phyloP scores from a whole-genome alignment of 2,888 invertebrate species.

The Seira musarum region DNA sequence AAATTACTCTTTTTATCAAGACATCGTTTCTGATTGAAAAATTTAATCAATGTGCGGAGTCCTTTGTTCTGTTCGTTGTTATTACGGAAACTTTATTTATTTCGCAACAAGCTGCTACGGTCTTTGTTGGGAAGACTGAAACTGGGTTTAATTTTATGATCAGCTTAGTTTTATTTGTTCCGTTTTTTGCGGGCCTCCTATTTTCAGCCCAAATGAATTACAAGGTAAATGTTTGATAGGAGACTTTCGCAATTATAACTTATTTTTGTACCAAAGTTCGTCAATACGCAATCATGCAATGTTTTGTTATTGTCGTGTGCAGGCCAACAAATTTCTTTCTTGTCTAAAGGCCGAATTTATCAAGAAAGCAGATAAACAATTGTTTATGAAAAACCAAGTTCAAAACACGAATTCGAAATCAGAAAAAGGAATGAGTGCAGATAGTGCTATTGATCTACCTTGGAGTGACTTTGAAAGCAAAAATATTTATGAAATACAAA shows the following conservation, averaged over 20 bases:
- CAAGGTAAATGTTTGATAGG: conserved; percentile 1
- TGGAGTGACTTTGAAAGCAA: background rate
- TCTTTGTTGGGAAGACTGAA: background rate
- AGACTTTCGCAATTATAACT: background rate
- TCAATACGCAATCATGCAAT: background rate
- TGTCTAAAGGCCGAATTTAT: conserved; percentile 27
- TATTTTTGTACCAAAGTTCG: no score
- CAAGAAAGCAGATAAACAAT: no score
- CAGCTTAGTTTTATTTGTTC: conserved; percentile 9
- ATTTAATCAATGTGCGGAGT: conserved; percentile 15
- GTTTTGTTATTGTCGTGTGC: background rate
- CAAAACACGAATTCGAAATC: no score
- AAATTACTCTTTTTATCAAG: conserved; percentile 12
- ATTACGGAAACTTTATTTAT: conserved; percentile 32
- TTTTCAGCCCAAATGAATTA: conserved; percentile 21
- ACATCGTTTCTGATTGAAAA: background rate
- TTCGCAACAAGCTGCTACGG: conserved; percentile 9
- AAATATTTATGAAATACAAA: background rate
- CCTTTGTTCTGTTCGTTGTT: conserved; percentile 9
- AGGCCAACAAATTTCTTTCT: conserved; percentile 24
- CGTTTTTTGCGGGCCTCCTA: conserved; percentile 4
- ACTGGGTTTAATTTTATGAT: no score
- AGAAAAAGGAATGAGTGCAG: no score
- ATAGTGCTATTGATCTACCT: no score
- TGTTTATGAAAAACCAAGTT: no score